phyloP scores from a whole-genome alignment of 2,888 invertebrate species.

The Operophtera brumata region DNA sequence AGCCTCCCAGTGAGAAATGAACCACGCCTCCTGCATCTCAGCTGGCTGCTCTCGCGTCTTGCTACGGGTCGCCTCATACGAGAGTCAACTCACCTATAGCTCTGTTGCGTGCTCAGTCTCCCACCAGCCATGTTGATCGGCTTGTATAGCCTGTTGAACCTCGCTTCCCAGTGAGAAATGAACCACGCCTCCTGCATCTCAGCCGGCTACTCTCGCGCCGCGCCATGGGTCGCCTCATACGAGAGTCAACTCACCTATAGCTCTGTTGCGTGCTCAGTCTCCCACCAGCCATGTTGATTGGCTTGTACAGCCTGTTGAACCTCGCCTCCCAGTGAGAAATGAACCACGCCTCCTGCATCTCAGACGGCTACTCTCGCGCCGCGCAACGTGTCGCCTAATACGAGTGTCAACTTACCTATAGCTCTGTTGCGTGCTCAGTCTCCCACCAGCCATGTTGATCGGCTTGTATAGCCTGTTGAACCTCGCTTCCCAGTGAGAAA shows the following conservation, averaged over 20 bases:
- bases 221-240: too few relatives aligned
- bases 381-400: too few relatives aligned
- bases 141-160: constrained; percentile 88
- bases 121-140: constrained; percentile 79
- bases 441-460: constrained; percentile 76
- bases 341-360: too few relatives aligned
- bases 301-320: constrained; percentile 87
- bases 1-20: constrained; percentile 94
- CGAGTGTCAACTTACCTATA: too few relatives aligned
- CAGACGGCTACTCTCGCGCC: too few relatives aligned
- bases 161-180: constrained; percentile 93
- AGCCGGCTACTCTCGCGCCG: constrained; percentile 55
- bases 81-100: too few relatives aligned
- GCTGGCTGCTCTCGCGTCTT: too few relatives aligned
- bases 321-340: constrained; percentile 94
- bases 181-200: constrained; percentile 91
- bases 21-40: constrained; percentile 92
- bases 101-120: constrained; percentile 82
- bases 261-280: constrained; percentile 83
- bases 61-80: too few relatives aligned
- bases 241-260: constrained; percentile 60
- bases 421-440: constrained; percentile 82
- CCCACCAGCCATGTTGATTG: constrained; percentile 78
- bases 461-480: constrained; percentile 88
- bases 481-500: constrained; percentile 93